These are phyloP conservation scores for Damaliscus lunatus DNA, from an alignment of 2,113 vertebrate genomes.

Conservation along the genomic window DNA sequence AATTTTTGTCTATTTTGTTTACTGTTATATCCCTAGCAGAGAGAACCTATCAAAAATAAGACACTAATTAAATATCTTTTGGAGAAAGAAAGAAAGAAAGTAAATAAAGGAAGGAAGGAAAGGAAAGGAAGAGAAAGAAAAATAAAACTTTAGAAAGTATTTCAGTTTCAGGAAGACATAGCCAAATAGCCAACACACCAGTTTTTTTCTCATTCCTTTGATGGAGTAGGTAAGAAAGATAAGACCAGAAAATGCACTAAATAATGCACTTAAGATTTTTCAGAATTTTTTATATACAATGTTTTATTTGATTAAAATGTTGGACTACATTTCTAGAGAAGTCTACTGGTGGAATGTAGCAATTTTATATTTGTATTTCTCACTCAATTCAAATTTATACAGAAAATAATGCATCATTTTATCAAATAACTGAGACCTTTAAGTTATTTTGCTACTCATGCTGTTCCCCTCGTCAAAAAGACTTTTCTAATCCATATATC, in stretches of 20 bases:
- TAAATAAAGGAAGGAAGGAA: background rate
- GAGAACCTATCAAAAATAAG: background rate
- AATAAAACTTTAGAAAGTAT: background rate
- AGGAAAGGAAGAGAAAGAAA: background rate
- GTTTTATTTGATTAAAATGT: background rate
- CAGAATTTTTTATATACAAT: background rate
- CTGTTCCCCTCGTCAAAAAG: background rate
- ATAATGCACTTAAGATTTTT: background rate
- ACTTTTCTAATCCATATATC: background rate
- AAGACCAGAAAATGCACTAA: background rate
- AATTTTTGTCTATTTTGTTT: conserved; percentile 9
- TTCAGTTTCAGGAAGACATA: background rate
- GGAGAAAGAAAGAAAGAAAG: background rate
- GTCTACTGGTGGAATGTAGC: background rate
- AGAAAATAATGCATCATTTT: conserved; percentile 7
- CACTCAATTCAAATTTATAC: conserved; percentile 17
- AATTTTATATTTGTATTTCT: conserved; percentile 26
- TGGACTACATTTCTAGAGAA: background rate
- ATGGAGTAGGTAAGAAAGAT: background rate
- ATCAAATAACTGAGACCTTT: background rate
- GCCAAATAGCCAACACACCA: background rate
- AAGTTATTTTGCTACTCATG: background rate
- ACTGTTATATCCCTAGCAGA: background rate
- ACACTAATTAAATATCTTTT: background rate
- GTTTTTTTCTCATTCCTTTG: conserved; percentile 26